Percentiles rank a stretch among this genome's conserved stretches.
Evolutionary conservation across 2,888 invertebrate species (phyloP).

Genomic region (Pegoplata infirma): DNA sequence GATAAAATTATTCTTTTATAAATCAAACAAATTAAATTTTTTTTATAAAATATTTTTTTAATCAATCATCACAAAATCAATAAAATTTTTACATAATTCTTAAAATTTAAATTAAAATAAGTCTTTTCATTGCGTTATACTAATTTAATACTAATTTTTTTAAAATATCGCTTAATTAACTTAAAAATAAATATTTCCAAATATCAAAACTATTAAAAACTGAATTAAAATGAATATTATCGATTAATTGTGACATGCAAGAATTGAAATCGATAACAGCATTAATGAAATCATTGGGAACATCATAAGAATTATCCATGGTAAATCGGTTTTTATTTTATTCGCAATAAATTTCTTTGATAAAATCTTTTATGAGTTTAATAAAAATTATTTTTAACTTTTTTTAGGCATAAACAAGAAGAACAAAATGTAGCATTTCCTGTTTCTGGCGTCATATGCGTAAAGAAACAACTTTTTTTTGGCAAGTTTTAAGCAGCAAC

Average conservation of each 20-base stretch:
- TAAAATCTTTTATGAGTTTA: too few species aligned
- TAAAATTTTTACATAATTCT: background rate
- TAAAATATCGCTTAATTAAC: slow-evolving; percentile 39
- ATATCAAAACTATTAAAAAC: slow-evolving; percentile 47
- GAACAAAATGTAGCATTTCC: background rate
- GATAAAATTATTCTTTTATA: too few species aligned
- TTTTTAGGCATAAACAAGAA: slow-evolving; percentile 10
- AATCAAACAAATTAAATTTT: background rate
- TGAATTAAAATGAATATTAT: slow-evolving; percentile 49
- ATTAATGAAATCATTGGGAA: slow-evolving; percentile 51
- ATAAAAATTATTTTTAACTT: background rate
- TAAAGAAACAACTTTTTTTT: too few species aligned
- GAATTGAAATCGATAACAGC: slow-evolving; percentile 54
- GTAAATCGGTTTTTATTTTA: too few species aligned
- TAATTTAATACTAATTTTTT: background rate
- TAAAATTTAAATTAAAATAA: background rate
- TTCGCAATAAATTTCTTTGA: too few species aligned
- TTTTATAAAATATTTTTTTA: background rate
- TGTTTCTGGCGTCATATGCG: too few species aligned
- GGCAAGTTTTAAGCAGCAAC: too few species aligned
- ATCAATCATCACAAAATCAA: background rate
- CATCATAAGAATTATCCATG: slow-evolving; percentile 56
- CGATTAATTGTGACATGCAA: slow-evolving; percentile 53
- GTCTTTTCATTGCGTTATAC: background rate
- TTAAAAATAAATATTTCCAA: slow-evolving; percentile 58